A percentile compares a stretch with the other conserved stretches of the same genome.
These are phyloP conservation scores for Brachycybe producta DNA, from an alignment of 2,888 invertebrate species.

Conservation along the genomic window DNA sequence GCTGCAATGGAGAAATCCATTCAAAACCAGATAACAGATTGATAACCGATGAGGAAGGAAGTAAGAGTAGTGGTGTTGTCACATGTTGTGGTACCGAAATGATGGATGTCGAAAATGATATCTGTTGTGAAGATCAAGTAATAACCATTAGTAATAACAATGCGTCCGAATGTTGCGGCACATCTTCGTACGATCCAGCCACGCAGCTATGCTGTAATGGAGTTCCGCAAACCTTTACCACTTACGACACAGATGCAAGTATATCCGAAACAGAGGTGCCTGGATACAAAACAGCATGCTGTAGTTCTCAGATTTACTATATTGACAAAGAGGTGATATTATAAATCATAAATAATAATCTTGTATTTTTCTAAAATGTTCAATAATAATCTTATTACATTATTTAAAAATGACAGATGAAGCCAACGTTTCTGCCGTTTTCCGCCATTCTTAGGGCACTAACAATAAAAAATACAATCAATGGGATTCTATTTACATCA, in stretches of 20 bases:
- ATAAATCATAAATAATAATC: too few relatives aligned
- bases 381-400: too few relatives aligned
- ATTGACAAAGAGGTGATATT: too few relatives aligned
- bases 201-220: slow-evolving; percentile 1
- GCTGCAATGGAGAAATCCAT: neutral
- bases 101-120: neutral
- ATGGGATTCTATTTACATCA: too few relatives aligned
- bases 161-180: neutral
- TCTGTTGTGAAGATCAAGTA: neutral
- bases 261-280: too few relatives aligned
- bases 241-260: neutral
- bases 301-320: neutral
- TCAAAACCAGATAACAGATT: neutral
- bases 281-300: neutral
- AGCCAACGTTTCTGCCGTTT: too few relatives aligned
- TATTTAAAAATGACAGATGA: too few relatives aligned
- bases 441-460: too few relatives aligned
- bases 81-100: neutral
- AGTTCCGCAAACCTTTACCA: neutral
- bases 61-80: neutral
- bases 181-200: neutral
- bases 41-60: too few relatives aligned
- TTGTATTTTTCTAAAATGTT: too few relatives aligned
- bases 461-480: too few relatives aligned
- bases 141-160: neutral